Conservation (phyloP, 1,140 invertebrate genomes). For the Dendrolimus punctatus region DNA sequence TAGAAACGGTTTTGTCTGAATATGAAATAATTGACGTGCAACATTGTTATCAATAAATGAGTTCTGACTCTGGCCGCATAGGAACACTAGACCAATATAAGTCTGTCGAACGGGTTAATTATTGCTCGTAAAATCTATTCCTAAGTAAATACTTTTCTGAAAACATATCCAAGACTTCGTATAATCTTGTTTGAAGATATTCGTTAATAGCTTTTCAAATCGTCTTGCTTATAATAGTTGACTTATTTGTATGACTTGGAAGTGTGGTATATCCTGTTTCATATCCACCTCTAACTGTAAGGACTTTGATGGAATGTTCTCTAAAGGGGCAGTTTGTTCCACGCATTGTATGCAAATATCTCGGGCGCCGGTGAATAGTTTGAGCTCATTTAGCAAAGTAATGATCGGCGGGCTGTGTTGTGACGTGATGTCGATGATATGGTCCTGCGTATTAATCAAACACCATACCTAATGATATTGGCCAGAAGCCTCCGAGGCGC, state of each 20-base stretch:
- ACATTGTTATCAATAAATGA: no score
- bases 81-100: no score
- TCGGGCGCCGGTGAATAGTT: constrained; percentile 28
- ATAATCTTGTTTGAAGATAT: no score
- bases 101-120: no score
- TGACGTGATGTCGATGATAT: constrained; percentile 50
- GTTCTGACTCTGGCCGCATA: no score
- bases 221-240: no score
- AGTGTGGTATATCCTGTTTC: background rate
- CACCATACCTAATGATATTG: constrained; percentile 38
- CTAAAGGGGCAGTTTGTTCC: constrained; percentile 11
- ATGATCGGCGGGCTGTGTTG: constrained; percentile 30
- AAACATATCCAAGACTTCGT: no score
- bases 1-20: no score
- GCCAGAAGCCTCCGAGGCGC: constrained; percentile 20
- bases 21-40: no score
- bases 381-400: constrained; percentile 52
- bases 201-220: no score
- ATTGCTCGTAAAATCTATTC: no score
- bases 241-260: background rate
- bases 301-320: constrained; percentile 15
- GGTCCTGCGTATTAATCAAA: constrained; percentile 53
- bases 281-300: background rate
- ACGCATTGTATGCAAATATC: constrained; percentile 60
- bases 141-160: no score